Base-by-base conservation (phyloP, 1,140 invertebrate species). In the Magallana gigas region DNA sequence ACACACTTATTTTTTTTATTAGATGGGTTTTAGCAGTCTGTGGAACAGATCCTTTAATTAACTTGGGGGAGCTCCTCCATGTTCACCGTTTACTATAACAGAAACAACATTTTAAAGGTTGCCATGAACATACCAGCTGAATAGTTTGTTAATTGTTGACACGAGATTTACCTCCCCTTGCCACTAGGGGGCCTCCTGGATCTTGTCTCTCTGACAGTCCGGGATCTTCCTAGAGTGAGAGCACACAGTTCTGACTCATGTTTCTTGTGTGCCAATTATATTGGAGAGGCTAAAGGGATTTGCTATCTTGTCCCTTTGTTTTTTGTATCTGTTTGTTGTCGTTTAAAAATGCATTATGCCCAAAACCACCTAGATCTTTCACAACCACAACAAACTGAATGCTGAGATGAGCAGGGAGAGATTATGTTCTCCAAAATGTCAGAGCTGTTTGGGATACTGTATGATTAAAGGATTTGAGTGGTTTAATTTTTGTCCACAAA, bases 71-170 rank as follows among this genome's bases (percentile, higher is more conserved):
- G 68, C 68, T 76, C 68, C 23, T 11, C 68, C 68, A 76, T 76
- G 68, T 76, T 76, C 23, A 76, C 68, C 29, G 68, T 76, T 76
- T 76, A 76, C 68, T 76, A 9, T 76, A 76, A 76, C 68, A 76
- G 8, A 76, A 76, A 76, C 68, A 76, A 76, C 68, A 76, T 76
- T 76, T 76, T 76, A 29, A 76, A 76, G 68, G 68, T 76, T 76
- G 68, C 68, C 68, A 76, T 76, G 68, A 76, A 76, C 68, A 76
- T 76, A 36, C 68, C 68, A 29, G 36, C 23, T 76, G 68, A 76
- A 76, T 76, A 76, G 68, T 76, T 76, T 76, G 68, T 76, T 76
- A 76, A 76, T 76, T 76, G 68, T 76, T 29, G 68, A 76, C 68
- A 76, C 68, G 23, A 76, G 36, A 76, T 76, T 76, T 76, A 76